Evolutionary conservation across 2,888 invertebrate genomes (phyloP).

Genomic region (Lithodes maja): DNA sequence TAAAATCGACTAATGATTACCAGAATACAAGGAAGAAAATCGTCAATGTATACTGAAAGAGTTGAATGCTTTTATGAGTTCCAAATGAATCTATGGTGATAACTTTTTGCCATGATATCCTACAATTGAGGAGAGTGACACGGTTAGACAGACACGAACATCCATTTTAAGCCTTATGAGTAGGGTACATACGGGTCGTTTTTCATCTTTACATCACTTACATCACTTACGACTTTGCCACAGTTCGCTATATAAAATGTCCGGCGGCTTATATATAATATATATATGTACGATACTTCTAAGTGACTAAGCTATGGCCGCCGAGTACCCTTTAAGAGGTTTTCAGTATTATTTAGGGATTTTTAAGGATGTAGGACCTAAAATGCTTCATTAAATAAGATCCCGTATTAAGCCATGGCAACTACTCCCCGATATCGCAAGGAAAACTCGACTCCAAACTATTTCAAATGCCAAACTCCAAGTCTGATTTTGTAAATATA

Average conservation of each 20-base stretch:
- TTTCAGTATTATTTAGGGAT: neutral
- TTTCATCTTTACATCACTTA: constrained; percentile 21
- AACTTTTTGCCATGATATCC: constrained; percentile 1
- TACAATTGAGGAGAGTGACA: neutral
- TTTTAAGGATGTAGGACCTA: constrained; percentile 8
- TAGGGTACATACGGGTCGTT: constrained; percentile 26
- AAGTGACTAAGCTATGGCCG: neutral
- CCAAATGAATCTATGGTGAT: neutral
- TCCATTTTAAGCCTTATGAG: constrained; percentile 30
- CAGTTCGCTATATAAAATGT: neutral
- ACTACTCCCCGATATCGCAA: neutral
- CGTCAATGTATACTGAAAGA: neutral
- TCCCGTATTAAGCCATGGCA: neutral
- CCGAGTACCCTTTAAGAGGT: neutral
- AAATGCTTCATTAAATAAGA: neutral
- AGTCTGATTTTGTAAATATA: no score
- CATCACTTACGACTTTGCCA: constrained; percentile 1
- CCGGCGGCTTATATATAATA: neutral
- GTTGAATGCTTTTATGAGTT: constrained; percentile 10
- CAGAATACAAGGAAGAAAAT: neutral
- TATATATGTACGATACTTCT: neutral
- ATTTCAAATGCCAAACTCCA: neutral
- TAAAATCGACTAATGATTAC: no score
- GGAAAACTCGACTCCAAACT: neutral
- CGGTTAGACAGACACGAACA: constrained; percentile 29